Base-by-base conservation (phyloP, 1,140 invertebrate genomes). In the Lordiphosa collinella region DNA sequence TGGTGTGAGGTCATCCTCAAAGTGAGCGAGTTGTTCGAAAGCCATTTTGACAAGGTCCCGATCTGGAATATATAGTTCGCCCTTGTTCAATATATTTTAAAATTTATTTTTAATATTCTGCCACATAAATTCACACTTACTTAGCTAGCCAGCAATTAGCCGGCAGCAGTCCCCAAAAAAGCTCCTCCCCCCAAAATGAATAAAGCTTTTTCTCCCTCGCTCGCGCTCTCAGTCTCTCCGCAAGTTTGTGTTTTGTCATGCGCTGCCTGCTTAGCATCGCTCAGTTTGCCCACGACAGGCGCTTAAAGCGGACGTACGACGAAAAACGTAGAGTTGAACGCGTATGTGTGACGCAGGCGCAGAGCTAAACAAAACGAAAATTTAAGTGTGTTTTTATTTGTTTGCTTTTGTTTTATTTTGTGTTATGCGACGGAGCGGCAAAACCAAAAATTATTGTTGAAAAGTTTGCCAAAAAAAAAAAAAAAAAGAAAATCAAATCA, bases 111-210 rank as follows among this genome's bases (percentile, higher is more conserved):
- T 60, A 46, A 59, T 52, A 64, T 69, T 76, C 49, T 50, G 38
- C 62, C 48, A 37, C 61, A 70, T 73, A 69, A 79, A 80, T 79
- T 69, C 70, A 66, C 76, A 82, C 75, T 78, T 54, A 60, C 63
- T 73, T 55, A 69, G 59, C 41, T 12, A 69, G 59, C 35, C 12
- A 40, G 64, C 63, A 67, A 67, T 67, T 67, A 67, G 54, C 63
- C n/a, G n/a, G n/a, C n/a, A n/a, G n/a, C n/a, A n/a, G n/a, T n/a
- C n/a, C 40, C 32, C 37, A 29, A 32, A 51, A 66, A 82, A 74
- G 60, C 65, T 75, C 51, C 53, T 62, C 41, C 2, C 36, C 25
- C 8, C 7, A 14, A 10, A n/a, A 7, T 8, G 5, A 44, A 34
- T 11, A 68, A 43, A 68, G 61, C 60, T 64, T 64, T 53, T 31